Base-by-base conservation (phyloP, 1,140 invertebrate genomes). In the Drosophila sucinea region DNA sequence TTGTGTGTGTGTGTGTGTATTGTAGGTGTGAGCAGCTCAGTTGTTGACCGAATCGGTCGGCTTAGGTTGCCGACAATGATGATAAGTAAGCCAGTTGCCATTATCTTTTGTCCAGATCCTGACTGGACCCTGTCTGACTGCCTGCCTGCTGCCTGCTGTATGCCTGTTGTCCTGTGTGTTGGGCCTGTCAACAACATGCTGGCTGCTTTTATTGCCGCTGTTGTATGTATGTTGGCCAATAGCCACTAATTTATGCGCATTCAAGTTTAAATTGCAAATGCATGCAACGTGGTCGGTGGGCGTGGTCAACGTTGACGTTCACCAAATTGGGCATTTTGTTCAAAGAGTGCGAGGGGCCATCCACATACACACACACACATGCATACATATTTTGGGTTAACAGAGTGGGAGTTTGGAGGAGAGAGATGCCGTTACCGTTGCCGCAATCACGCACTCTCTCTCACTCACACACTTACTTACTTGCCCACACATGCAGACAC, bases 181-280 rank as follows among this genome's bases (percentile, higher is more conserved):
- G 62, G 73, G 41, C 33, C 74, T 77, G 75, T 77, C 73, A 77
- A 77, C 75, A 77, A 60, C 57, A 44, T 79, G 73, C 10, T 69
- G 68, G 27, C 51, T 57, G 32, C 40, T 67, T 35, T 40, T 35
- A 55, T 70, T 67, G 77, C 67, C 68, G 77, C 67, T 72, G 77
- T 62, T 72, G 68, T 47, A 61, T 17, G 17, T 17, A 70, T 84
- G 81, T 83, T 79, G 81, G 81, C 44, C 77, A 81, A 81, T 75
- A 73, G 78, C 82, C 78, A 86, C 82, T 85, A 85, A 85, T 85
- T 86, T 85, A 85, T 85, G 82, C 82, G 82, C 76, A 86, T 85
- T 86, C 82, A 86, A 76, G 82, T 85, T 85, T 86, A 86, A 85
- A 85, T 85, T 85, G 82, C 78, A 85, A 85, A 86, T 85, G 78